Evolutionary conservation across 1,140 invertebrate genomes (phyloP).

Genomic region (Thaumatotibia leucotreta): DNA sequence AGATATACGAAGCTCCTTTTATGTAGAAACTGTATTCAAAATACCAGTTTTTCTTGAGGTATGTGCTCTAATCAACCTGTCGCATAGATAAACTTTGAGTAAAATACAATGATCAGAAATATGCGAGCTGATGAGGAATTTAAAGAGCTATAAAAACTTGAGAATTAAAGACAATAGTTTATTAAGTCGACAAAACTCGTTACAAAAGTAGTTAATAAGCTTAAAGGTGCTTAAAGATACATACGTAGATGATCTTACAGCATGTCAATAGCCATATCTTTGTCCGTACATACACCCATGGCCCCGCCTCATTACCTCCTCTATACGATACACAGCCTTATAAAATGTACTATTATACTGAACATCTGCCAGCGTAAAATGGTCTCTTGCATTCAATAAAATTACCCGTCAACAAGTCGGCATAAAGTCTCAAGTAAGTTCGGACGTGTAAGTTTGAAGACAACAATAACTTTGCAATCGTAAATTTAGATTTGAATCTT

Average conservation of each 20-base stretch:
- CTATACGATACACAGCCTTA: slow-evolving; percentile 57
- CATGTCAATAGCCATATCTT: slow-evolving; percentile 51
- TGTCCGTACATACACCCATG: slow-evolving; percentile 57
- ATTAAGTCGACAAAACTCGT: slow-evolving; percentile 37
- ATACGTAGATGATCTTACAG: slow-evolving; percentile 35
- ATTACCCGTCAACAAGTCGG: slow-evolving; percentile 64
- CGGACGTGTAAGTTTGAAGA: slow-evolving; percentile 38
- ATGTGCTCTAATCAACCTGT: neutral
- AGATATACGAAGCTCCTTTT: slow-evolving; percentile 57
- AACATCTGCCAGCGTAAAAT: slow-evolving; percentile 36
- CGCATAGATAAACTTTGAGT: neutral
- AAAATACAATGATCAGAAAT: neutral
- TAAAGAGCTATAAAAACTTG: slow-evolving; percentile 12
- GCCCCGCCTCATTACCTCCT: slow-evolving; percentile 70
- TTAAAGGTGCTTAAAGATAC: slow-evolving; percentile 49
- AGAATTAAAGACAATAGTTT: slow-evolving; percentile 10
- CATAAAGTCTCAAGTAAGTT: slow-evolving; percentile 55
- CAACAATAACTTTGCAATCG: slow-evolving; percentile 25
- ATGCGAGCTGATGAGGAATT: neutral
- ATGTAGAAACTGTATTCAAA: slow-evolving; percentile 47
- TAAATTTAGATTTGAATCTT: slow-evolving; percentile 31
- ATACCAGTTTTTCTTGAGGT: slow-evolving; percentile 24
- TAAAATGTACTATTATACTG: slow-evolving; percentile 40
- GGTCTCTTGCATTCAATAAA: slow-evolving; percentile 60
- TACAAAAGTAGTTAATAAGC: slow-evolving; percentile 46